Percentiles rank a stretch among this genome's conserved stretches.
Conservation (phyloP, 2,888 invertebrate genomes). For the Lamproptera curius region DNA sequence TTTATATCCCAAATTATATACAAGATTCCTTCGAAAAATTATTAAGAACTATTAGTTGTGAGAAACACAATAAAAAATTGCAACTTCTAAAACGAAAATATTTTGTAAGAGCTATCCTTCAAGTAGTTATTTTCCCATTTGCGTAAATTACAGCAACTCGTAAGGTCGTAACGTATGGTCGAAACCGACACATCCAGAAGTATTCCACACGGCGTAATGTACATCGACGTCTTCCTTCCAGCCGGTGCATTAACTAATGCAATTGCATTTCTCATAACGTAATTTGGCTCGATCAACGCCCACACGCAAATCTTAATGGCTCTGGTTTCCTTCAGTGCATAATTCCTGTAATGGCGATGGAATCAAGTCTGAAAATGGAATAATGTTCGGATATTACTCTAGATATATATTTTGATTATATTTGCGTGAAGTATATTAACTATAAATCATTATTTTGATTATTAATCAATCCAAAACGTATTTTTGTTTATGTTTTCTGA, state of each 20-base stretch:
- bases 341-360: too few relatives aligned
- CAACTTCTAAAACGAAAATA: too few relatives aligned
- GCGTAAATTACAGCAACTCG: too few relatives aligned
- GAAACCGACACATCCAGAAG: conserved; percentile 2
- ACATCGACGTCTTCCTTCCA: conserved; percentile 39
- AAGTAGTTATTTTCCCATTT: too few relatives aligned
- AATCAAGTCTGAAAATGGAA: background rate
- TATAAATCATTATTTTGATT: background rate
- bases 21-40: too few relatives aligned
- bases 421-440: too few relatives aligned
- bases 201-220: background rate
- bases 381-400: too few relatives aligned
- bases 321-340: conserved; percentile 12
- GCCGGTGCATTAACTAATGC: conserved; percentile 62
- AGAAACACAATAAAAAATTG: too few relatives aligned
- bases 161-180: background rate
- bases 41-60: too few relatives aligned
- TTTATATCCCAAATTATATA: too few relatives aligned
- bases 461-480: background rate
- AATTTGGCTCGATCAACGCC: conserved; percentile 60
- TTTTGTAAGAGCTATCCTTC: too few relatives aligned
- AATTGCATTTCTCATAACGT: conserved; percentile 64
- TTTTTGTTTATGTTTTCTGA: background rate
- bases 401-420: too few relatives aligned
- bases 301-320: conserved; percentile 40